Conservation (phyloP, 2,113 vertebrate species). For the Paramormyrops kingsleyae region DNA sequence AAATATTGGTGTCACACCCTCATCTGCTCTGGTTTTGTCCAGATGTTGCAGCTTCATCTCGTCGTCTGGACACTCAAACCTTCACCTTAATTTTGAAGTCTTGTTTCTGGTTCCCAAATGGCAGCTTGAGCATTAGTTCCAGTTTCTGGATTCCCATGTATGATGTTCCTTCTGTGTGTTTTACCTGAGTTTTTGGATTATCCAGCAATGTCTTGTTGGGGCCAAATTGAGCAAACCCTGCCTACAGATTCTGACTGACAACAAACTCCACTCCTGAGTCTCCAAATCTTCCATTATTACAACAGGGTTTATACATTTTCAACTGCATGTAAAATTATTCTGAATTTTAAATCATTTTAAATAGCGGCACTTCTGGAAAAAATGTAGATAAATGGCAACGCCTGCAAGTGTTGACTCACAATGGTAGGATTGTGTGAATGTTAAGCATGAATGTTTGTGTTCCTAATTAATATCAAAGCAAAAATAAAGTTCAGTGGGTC, state of each 20-base stretch:
- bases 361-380: not conserved
- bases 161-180: not conserved
- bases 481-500: not conserved
- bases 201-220: not conserved
- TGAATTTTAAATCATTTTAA: too few relatives aligned
- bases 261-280: not conserved
- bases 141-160: not conserved
- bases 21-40: not conserved
- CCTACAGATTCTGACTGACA: not conserved
- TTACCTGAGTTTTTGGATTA: not conserved
- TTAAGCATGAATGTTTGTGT: not conserved
- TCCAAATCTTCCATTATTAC: not conserved
- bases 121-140: not conserved
- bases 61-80: not conserved
- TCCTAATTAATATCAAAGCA: not conserved
- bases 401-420: not conserved
- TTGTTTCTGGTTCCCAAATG: not conserved
- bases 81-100: not conserved
- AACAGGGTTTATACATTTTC: not conserved
- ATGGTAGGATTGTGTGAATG: not conserved
- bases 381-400: not conserved
- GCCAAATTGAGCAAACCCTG: not conserved
- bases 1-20: not conserved
- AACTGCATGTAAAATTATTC: not conserved
- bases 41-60: not conserved